These are phyloP conservation scores for Sceloporus tristichus DNA, from an alignment of 2,113 vertebrate genomes.

Conservation along the genomic window DNA sequence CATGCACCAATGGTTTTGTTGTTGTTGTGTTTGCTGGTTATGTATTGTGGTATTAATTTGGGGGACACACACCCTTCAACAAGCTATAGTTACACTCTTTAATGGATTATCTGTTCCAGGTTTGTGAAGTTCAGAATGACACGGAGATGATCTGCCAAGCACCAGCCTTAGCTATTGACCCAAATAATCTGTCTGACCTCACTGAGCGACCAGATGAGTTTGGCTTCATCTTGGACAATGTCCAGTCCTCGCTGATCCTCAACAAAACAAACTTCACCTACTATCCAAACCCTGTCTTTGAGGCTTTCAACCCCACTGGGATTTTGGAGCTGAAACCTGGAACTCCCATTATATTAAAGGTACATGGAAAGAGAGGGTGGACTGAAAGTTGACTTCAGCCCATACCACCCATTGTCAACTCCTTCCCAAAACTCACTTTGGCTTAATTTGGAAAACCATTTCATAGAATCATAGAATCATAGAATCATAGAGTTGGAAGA, in stretches of 20 bases:
- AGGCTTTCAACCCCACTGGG: conserved; percentile 89
- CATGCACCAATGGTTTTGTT: neutral
- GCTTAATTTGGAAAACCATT: neutral
- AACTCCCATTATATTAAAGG: conserved; percentile 97
- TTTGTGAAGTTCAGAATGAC: conserved; percentile 89
- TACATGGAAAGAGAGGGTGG: conserved; percentile 45
- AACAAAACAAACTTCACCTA: conserved; percentile 96
- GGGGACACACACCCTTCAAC: neutral
- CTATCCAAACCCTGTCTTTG: conserved; percentile 95
- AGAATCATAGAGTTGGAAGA: too few relatives aligned
- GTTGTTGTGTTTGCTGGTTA: neutral
- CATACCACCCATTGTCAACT: neutral
- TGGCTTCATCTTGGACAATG: conserved; percentile 95
- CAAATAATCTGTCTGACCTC: conserved; percentile 83
- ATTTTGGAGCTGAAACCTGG: conserved; percentile 96
- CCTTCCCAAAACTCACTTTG: neutral
- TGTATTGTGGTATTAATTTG: neutral
- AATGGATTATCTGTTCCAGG: conserved; percentile 67
- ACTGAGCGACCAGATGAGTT: conserved; percentile 93
- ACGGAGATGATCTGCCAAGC: conserved; percentile 95
- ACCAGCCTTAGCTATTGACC: conserved; percentile 86
- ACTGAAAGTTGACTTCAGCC: neutral
- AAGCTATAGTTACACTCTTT: neutral
- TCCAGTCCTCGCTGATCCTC: conserved; percentile 90
- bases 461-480: too few relatives aligned